Conservation (phyloP, 2,888 invertebrate species). For the Loripinus fragilis region DNA sequence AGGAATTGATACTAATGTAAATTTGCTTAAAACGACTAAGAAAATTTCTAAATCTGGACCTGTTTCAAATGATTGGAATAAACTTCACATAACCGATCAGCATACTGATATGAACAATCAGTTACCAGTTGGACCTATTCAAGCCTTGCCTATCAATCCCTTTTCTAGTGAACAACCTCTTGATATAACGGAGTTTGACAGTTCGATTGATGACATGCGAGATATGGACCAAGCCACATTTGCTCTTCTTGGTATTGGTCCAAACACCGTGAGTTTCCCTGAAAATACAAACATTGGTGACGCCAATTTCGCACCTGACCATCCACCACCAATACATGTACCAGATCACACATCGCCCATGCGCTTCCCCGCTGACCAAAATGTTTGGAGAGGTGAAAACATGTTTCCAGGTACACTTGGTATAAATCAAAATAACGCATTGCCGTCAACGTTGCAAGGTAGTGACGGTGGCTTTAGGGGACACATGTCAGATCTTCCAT, state of each 20-base stretch:
- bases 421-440: background rate
- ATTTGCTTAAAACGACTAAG: too few species aligned
- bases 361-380: background rate
- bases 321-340: background rate
- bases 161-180: too few species aligned
- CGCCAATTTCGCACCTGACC: background rate
- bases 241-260: slow-evolving; percentile 4
- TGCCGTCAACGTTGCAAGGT: background rate
- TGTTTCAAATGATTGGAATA: too few species aligned
- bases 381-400: background rate
- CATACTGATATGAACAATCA: too few species aligned
- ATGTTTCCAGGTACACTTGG: background rate
- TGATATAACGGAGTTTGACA: too few species aligned
- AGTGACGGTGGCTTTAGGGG: background rate
- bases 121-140: background rate
- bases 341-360: background rate
- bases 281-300: background rate
- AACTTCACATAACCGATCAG: too few species aligned
- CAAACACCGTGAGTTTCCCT: background rate
- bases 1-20: too few species aligned
- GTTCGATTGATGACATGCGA: too few species aligned
- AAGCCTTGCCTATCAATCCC: background rate
- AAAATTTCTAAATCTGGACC: too few species aligned
- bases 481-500: background rate
- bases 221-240: background rate